Evolutionary conservation across 1,140 invertebrate species (phyloP), one percentile per base, ranked within the genome.

Genomic region (Rhagoletis zephyria): DNA sequence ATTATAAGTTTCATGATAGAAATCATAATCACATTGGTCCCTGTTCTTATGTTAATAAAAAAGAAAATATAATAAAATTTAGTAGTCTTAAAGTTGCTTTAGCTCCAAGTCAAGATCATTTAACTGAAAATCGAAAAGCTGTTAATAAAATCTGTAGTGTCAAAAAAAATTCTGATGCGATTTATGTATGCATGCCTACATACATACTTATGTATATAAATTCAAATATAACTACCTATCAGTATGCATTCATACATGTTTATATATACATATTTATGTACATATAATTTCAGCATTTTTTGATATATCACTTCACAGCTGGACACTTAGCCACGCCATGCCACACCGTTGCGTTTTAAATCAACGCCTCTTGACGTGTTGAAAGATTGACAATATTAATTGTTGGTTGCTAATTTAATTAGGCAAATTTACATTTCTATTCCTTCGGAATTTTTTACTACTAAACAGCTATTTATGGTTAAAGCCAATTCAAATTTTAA

Each of bases 351-450:
- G 48, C 30, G 19, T 48, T 81, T 81, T 81, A 30, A 81, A 56
- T 81, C 48, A 81, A 74, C 74, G 74, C 74, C 74, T 81, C 19
- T n/a, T 56, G 48, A 81, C 74, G 74, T 56, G 74, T 56, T 81
- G 74, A 81, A 56, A 81, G 16, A 81, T 81, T 81, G 74, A 81
- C 74, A 81, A 59, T 81, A 59, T 81, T 81, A 81, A 81, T 81
- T 56, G 48, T 42, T n/a, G 74, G 74, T 81, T 81, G 48, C 74
- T 81, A 81, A 81, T 81, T 56, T 19, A 81, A 81, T 81, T 59
- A 81, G 51, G 48, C 74, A 81, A 81, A 56, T 81, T 81, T 19
- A 9, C 56, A 67, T 67, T 67, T 67, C 5, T 67, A 40, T 19
- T 67, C 30, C 30, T 30, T 30, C 16, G 19, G 3, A 4, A 5